phyloP scores from a whole-genome alignment of 2,113 vertebrate genomes.

The Oplegnathus fasciatus region DNA sequence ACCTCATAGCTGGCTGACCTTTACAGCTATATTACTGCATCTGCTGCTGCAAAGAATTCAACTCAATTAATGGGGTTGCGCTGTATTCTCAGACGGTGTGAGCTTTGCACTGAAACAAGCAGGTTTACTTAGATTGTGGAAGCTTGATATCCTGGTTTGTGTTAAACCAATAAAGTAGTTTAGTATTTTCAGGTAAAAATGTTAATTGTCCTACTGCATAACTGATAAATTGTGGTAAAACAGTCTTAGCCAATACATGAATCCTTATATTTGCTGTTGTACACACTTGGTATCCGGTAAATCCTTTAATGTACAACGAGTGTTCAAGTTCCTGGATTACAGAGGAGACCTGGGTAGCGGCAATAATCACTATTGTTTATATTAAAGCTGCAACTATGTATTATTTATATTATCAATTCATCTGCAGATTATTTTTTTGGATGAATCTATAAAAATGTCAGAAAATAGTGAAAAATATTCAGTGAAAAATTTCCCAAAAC shows the following conservation, averaged over 20 bases:
- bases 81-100: not conserved
- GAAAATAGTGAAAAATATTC: no score
- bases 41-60: not conserved
- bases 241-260: not conserved
- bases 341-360: not conserved
- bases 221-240: not conserved
- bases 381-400: no score
- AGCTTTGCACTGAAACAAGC: not conserved
- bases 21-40: not conserved
- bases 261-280: not conserved
- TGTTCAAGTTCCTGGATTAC: not conserved
- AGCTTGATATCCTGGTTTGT: not conserved
- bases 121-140: not conserved
- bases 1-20: not conserved
- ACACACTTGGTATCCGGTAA: not conserved
- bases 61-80: conserved; percentile 4
- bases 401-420: no score
- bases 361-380: no score
- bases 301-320: no score
- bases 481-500: not conserved
- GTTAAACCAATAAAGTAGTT: not conserved
- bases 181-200: not conserved
- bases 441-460: no score
- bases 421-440: no score
- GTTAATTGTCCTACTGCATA: not conserved